Percentiles rank a stretch among this genome's conserved stretches.
phyloP scores from a whole-genome alignment of 2,797 vertebrate genomes.

The Darevskia mixta region DNA sequence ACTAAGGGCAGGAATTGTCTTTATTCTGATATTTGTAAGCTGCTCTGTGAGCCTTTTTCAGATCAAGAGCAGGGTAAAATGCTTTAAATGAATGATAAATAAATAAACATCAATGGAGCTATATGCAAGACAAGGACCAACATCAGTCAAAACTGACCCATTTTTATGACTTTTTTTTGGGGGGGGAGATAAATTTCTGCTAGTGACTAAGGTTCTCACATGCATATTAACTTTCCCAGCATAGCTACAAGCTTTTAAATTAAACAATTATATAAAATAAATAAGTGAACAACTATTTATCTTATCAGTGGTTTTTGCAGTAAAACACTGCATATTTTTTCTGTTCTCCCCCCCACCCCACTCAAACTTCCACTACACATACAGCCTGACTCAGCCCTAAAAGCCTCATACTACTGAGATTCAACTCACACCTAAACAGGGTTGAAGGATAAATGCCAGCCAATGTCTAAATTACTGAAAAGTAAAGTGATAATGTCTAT shows the following conservation, averaged over 20 bases:
- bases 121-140: conserved; percentile 31
- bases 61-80: too few relatives aligned
- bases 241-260: conserved; percentile 71
- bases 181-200: conserved; percentile 78
- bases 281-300: conserved; percentile 72
- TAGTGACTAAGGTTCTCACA: conserved; percentile 67
- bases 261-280: conserved; percentile 79
- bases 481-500: not conserved
- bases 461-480: conserved; percentile 2
- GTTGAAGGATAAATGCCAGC: conserved; percentile 17
- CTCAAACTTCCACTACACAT: not conserved
- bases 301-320: conserved; percentile 53
- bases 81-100: conserved; percentile 25
- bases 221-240: conserved; percentile 77
- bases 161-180: conserved; percentile 67
- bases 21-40: too few relatives aligned
- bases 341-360: not conserved
- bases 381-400: conserved; percentile 20
- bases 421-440: conserved; percentile 35
- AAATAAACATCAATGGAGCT: conserved; percentile 36
- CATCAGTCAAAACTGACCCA: conserved; percentile 69
- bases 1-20: too few relatives aligned
- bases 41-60: too few relatives aligned
- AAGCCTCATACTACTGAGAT: conserved; percentile 25
- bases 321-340: conserved; percentile 35